phyloP scores from a whole-genome alignment of 2,113 vertebrate genomes.

The Syngnathus scovelli region DNA sequence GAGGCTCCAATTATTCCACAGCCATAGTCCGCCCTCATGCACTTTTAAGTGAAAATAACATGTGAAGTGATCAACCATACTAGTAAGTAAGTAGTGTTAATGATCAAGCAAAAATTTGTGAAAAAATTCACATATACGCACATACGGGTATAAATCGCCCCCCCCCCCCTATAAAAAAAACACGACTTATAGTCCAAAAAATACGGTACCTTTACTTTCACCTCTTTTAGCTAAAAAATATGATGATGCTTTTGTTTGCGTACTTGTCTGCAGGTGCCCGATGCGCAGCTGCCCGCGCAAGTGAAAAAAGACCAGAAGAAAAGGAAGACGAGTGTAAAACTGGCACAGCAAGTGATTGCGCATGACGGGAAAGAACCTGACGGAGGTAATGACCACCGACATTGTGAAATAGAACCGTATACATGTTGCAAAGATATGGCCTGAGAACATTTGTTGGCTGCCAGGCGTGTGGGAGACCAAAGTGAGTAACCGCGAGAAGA shows the following conservation, averaged over 20 bases:
- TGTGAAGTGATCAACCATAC: too few species aligned
- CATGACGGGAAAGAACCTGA: constrained; percentile 84
- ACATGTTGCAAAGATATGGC: too few species aligned
- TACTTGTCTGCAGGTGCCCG: constrained; percentile 20
- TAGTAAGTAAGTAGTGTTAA: too few species aligned
- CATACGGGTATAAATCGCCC: too few species aligned
- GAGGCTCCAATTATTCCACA: too few species aligned
- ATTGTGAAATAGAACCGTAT: not conserved
- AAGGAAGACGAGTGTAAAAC: constrained; percentile 82
- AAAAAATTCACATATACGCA: too few species aligned
- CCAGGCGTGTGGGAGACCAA: constrained; percentile 94
- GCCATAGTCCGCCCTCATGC: too few species aligned
- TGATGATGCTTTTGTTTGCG: not conserved
- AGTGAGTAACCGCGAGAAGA: constrained; percentile 93
- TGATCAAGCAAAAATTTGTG: too few species aligned
- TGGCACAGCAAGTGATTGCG: constrained; percentile 66
- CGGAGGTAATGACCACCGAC: constrained; percentile 74
- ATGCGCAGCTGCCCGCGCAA: constrained; percentile 51
- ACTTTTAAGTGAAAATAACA: too few species aligned
- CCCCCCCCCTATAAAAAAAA: too few species aligned
- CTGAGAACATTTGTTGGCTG: not conserved
- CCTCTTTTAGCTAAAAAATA: too few species aligned
- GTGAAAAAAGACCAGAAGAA: constrained; percentile 94
- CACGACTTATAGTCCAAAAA: too few species aligned
- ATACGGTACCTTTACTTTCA: not conserved